Percentiles rank a stretch among this genome's conserved stretches.
Conservation (phyloP, 1,140 invertebrate species). For the Drosophila ironensis region DNA sequence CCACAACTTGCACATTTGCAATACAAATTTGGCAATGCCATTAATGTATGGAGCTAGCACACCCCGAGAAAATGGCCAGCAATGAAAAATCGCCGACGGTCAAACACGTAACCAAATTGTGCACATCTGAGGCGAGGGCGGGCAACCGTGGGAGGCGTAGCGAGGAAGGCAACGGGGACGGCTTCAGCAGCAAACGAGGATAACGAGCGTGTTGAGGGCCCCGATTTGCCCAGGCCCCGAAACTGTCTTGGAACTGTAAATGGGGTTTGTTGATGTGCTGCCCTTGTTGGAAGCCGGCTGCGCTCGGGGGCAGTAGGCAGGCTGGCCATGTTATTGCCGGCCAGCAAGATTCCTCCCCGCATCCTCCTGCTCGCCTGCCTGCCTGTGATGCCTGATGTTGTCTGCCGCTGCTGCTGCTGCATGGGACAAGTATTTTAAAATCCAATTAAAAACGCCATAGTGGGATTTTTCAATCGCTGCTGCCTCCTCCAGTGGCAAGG, state of each 20-base stretch:
- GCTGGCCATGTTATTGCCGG: slow-evolving; percentile 4
- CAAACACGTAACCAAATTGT: slow-evolving; percentile 79
- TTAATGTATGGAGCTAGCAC: slow-evolving; percentile 51
- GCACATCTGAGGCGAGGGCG: slow-evolving; percentile 33
- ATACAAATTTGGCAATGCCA: slow-evolving; percentile 72
- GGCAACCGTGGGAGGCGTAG: too few species aligned
- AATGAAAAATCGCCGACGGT: slow-evolving; percentile 77
- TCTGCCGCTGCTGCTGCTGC: slow-evolving; percentile 38
- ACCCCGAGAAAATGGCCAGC: slow-evolving; percentile 44
- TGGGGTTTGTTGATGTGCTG: slow-evolving; percentile 63
- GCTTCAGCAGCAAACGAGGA: slow-evolving; percentile 75
- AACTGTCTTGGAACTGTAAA: slow-evolving; percentile 28
- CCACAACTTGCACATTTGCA: slow-evolving; percentile 61
- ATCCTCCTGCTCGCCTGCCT: background rate
- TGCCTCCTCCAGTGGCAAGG: too few species aligned
- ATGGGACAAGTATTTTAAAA: slow-evolving; percentile 80
- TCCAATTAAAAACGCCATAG: slow-evolving; percentile 76
- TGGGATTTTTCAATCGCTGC: slow-evolving; percentile 78
- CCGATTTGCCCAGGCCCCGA: slow-evolving; percentile 9
- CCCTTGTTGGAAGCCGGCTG: slow-evolving; percentile 29
- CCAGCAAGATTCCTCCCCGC: slow-evolving; percentile 15
- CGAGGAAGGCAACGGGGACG: slow-evolving; percentile 9
- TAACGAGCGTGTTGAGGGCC: slow-evolving; percentile 78
- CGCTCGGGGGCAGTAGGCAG: slow-evolving; percentile 11
- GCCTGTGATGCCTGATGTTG: slow-evolving; percentile 65